These are phyloP conservation scores for Diacarnus erythraeanus DNA, from an alignment of 37 sponge, comb jelly and placozoan genomes.

Conservation along the genomic window DNA sequence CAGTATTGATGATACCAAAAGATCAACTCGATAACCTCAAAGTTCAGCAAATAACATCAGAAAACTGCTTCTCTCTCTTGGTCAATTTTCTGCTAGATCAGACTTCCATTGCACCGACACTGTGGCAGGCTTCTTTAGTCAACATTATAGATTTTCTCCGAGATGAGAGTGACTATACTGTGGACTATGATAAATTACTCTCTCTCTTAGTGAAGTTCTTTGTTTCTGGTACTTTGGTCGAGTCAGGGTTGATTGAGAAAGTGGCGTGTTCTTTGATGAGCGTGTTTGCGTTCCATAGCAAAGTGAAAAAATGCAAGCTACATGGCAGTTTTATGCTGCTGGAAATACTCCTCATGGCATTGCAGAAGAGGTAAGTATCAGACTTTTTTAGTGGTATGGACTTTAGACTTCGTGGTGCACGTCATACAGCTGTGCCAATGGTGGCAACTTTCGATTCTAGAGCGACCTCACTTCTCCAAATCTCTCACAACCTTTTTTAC, in stretches of 20 bases:
- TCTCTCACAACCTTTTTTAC: too few species aligned
- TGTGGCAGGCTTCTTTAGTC: constrained; percentile 9
- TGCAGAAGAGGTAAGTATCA: constrained; percentile 11
- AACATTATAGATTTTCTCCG: background rate
- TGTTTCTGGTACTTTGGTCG: background rate
- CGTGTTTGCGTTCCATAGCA: background rate
- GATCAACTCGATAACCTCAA: background rate
- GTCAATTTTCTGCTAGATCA: background rate
- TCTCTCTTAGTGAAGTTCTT: constrained; percentile 24
- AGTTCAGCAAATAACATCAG: background rate
- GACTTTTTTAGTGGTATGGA: background rate
- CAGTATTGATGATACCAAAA: background rate
- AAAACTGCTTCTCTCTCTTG: background rate
- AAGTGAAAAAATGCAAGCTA: background rate
- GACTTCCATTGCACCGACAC: constrained; percentile 3
- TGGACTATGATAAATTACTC: constrained; percentile 17
- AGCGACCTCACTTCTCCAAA: too few species aligned
- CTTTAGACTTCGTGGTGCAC: too few species aligned
- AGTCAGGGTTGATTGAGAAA: background rate
- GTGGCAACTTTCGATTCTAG: too few species aligned
- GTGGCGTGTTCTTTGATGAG: background rate
- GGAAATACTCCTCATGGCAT: background rate
- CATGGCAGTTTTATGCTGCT: constrained; percentile 18
- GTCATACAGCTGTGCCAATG: too few species aligned
- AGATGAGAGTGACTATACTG: background rate